Percentiles rank a stretch among this genome's conserved stretches.
phyloP scores from a whole-genome alignment of 2,888 invertebrate species.

The Synergus umbraculus region DNA sequence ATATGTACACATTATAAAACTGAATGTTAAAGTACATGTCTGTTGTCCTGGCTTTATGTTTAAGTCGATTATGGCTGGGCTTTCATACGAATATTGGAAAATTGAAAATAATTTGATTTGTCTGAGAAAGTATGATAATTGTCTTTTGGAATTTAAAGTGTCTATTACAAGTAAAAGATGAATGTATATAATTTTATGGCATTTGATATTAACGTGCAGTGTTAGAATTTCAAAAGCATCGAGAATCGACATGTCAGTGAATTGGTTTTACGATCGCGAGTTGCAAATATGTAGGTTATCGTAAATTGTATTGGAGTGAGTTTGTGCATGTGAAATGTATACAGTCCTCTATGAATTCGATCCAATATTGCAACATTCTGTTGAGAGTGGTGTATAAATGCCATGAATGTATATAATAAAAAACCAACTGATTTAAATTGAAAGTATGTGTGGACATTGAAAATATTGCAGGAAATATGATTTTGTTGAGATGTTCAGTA shows the following conservation, averaged over 20 bases:
- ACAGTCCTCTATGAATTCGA: not conserved
- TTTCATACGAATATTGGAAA: not conserved
- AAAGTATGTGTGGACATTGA: not conserved
- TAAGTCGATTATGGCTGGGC: not conserved
- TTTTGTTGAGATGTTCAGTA: not conserved
- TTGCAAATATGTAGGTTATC: not conserved
- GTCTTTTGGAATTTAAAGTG: not conserved
- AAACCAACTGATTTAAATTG: not conserved
- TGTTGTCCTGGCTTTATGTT: not conserved
- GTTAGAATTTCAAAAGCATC: not conserved
- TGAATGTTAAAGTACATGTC: not conserved
- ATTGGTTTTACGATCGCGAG: not conserved
- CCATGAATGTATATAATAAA: not conserved
- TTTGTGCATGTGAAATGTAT: not conserved
- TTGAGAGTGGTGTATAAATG: not conserved
- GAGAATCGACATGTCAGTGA: not conserved
- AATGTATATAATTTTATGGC: not conserved
- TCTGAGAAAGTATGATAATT: not conserved
- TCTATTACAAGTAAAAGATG: not conserved
- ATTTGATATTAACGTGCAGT: not conserved
- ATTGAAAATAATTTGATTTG: not conserved
- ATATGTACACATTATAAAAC: not conserved
- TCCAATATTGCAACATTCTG: not conserved
- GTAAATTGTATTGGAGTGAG: not conserved
- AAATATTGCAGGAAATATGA: not conserved